Base-by-base conservation (phyloP, 2,888 invertebrate genomes). In the Cataglyphis livida region DNA sequence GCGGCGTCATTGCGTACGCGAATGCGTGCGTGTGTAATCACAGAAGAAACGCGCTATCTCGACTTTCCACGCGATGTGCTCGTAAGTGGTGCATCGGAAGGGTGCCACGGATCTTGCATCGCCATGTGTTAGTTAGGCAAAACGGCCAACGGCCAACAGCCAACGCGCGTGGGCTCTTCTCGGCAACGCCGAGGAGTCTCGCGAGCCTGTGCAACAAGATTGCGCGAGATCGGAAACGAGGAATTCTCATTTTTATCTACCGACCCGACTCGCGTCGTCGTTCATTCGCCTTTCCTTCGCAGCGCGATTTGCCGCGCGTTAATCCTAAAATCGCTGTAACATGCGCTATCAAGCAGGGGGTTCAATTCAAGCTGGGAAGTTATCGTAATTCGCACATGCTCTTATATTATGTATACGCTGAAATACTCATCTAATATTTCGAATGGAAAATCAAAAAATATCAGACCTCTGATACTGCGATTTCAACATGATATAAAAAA, bases 141-240 rank as follows among this genome's bases (percentile, higher is more conserved):
- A 71, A 78, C 83, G 81, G 65, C 84, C 18, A 71, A 78, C 83
- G 81, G 65, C 84, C 18, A 84, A 83, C 88, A 86, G 18, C 7
- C 1, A 25, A 28, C 2, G n/a, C 51, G 48, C 86, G 85, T 85
- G 88, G 85, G 82, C 28, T 25, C 73, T 12, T 57, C 59, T 59
- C 18, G 48, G 7, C 18, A 48, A 3, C 10, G 25, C 10, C 28
- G 41, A 25, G 41, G 28, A 15, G 44, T 28, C 15, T 18, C 12
- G 64, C 44, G 32, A 57, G 54, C 32, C 38, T 4, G 41, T 7
- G 41, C 73, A n/a, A 41, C 44, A 61, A n/a, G 79, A 81, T 84
- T 73, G 59, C 57, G 32, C 21, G 75, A 76, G 68, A 76, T 76
- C 21, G 54, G 25, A 51, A 76, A 41, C 38, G 68, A 76, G 54